These are phyloP conservation scores for Apistogramma diplotaenia DNA, from an alignment of 2,113 vertebrate genomes.

Conservation along the genomic window DNA sequence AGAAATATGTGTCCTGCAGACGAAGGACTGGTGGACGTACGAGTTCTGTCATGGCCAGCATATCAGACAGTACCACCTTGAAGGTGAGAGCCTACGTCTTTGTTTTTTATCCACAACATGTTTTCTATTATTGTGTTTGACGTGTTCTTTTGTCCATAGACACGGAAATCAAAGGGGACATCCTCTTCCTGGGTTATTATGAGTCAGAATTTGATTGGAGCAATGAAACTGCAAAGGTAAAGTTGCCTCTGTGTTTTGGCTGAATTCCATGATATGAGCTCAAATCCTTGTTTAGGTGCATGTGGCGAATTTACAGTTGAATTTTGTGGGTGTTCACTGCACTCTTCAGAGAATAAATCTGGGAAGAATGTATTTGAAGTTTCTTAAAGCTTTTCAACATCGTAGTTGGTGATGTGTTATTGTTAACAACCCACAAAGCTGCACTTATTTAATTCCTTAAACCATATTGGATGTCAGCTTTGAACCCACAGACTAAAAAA, in stretches of 20 bases:
- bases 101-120: not conserved
- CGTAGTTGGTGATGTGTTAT: not conserved
- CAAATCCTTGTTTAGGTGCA: not conserved
- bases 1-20: slow-evolving; percentile 72
- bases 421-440: not conserved
- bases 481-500: not conserved
- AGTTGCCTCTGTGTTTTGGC: not conserved
- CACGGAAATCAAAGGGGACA: slow-evolving; percentile 89
- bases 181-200: slow-evolving; percentile 89
- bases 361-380: too few relatives aligned
- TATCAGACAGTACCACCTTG: slow-evolving; percentile 91
- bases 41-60: slow-evolving; percentile 91
- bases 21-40: slow-evolving; percentile 98
- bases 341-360: too few relatives aligned
- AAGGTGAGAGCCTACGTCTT: slow-evolving; percentile 75
- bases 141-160: slow-evolving; percentile 73
- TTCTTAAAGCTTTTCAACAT: not conserved
- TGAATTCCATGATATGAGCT: not conserved
- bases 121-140: not conserved
- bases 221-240: slow-evolving; percentile 90
- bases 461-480: not conserved
- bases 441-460: not conserved
- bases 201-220: slow-evolving; percentile 91
- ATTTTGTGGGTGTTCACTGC: too few relatives aligned
- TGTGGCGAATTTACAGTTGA: too few relatives aligned